These are phyloP conservation scores for Ellobius talpinus DNA, from an alignment of 2,113 vertebrate species.

Conservation along the genomic window DNA sequence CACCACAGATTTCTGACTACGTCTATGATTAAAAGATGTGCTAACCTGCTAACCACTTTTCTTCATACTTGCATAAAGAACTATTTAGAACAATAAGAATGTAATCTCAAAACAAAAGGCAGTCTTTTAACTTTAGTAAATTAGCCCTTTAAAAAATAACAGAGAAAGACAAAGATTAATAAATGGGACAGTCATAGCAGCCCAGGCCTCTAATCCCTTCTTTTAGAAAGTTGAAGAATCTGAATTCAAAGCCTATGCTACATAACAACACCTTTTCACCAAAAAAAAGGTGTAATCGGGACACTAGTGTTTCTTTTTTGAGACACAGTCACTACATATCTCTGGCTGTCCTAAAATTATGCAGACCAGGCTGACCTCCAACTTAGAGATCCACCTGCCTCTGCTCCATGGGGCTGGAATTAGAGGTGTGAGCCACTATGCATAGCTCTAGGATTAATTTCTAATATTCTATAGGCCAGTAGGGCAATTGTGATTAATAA, in stretches of 20 bases:
- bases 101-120: slow-evolving; percentile 25
- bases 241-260: neutral
- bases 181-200: neutral
- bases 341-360: neutral
- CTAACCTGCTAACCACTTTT: neutral
- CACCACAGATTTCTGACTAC: neutral
- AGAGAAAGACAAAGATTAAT: neutral
- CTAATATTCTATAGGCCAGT: neutral
- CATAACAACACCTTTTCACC: neutral
- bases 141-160: slow-evolving; percentile 7
- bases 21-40: neutral
- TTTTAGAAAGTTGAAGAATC: neutral
- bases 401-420: neutral
- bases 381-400: neutral
- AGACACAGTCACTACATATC: neutral
- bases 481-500: neutral
- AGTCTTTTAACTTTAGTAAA: slow-evolving; percentile 55
- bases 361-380: neutral
- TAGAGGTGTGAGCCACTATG: neutral
- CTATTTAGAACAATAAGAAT: slow-evolving; percentile 2
- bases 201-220: neutral
- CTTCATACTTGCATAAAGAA: neutral
- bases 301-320: neutral
- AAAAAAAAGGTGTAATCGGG: neutral
- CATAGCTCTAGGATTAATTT: neutral